Percentiles rank a stretch among this genome's conserved stretches.
These are phyloP conservation scores for Grallaria varia DNA, from an alignment of 2,113 vertebrate species.

Conservation along the genomic window DNA sequence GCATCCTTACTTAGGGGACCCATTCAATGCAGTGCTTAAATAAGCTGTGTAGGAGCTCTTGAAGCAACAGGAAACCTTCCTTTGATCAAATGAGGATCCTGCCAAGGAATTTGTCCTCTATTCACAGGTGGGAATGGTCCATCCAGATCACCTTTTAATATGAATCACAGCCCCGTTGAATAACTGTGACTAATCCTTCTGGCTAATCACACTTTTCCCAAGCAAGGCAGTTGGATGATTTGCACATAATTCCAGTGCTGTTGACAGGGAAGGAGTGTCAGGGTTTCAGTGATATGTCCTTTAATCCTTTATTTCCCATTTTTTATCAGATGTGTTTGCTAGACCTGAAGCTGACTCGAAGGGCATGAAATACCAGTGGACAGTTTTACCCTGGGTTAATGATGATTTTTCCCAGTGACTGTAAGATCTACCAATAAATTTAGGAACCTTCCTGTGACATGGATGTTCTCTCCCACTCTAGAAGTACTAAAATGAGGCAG, in stretches of 20 bases:
- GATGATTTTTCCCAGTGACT: not conserved
- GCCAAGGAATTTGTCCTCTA: not conserved
- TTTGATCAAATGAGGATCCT: not conserved
- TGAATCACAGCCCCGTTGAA: not conserved
- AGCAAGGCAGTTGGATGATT: not conserved
- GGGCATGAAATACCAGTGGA: not conserved
- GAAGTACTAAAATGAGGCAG: not conserved
- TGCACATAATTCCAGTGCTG: not conserved
- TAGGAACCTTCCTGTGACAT: fast-evolving
- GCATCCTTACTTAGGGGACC: not conserved
- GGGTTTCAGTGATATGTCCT: not conserved
- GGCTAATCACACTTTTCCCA: not conserved
- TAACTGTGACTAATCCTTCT: not conserved
- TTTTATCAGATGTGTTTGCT: not conserved
- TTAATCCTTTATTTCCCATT: not conserved
- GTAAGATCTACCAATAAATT: not conserved
- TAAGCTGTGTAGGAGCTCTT: not conserved
- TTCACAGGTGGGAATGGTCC: not conserved
- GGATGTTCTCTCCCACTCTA: not conserved
- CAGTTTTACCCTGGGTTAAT: not conserved
- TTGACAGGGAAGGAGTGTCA: not conserved
- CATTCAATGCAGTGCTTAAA: not conserved
- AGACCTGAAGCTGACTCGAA: not conserved
- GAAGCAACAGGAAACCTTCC: not conserved
- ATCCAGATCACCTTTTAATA: not conserved